These are phyloP conservation scores for Accipiter virgatus DNA, from an alignment of 2,113 vertebrate species.

Conservation along the genomic window DNA sequence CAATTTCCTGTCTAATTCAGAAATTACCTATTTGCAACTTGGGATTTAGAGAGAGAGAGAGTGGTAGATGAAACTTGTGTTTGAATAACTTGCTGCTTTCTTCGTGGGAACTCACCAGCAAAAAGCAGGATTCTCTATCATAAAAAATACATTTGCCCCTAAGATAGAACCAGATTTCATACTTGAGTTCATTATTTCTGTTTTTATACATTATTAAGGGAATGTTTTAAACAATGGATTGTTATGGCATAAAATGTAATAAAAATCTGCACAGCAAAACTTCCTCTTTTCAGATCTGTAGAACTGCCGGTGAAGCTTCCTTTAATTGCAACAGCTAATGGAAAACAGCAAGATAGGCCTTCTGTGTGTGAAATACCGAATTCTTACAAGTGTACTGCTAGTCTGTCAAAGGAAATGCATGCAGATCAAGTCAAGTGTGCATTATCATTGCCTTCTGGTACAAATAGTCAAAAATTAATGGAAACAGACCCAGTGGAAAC, in stretches of 20 bases:
- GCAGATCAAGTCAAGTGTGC: background rate
- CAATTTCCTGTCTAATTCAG: background rate
- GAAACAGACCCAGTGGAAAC: background rate
- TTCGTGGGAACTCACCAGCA: background rate
- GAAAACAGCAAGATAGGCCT: background rate
- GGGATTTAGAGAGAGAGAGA: background rate
- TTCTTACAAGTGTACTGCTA: background rate
- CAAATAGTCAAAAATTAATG: constrained; percentile 30
- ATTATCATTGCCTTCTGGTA: background rate
- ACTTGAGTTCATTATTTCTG: background rate
- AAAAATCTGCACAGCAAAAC: background rate
- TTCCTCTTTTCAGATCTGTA: constrained; percentile 12
- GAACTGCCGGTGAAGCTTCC: constrained; percentile 18
- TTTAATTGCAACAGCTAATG: constrained; percentile 29
- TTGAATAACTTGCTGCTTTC: background rate
- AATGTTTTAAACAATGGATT: background rate
- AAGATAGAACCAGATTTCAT: background rate
- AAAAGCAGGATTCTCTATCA: background rate
- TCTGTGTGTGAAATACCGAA: background rate
- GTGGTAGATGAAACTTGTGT: background rate
- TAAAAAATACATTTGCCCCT: background rate
- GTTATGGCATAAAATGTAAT: background rate
- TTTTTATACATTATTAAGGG: background rate
- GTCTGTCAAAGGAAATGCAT: background rate
- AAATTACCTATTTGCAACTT: background rate